Evolutionary conservation across 2,113 vertebrate species (phyloP), one percentile per base, ranked within the genome.

Genomic region (Artemisiospiza belli): DNA sequence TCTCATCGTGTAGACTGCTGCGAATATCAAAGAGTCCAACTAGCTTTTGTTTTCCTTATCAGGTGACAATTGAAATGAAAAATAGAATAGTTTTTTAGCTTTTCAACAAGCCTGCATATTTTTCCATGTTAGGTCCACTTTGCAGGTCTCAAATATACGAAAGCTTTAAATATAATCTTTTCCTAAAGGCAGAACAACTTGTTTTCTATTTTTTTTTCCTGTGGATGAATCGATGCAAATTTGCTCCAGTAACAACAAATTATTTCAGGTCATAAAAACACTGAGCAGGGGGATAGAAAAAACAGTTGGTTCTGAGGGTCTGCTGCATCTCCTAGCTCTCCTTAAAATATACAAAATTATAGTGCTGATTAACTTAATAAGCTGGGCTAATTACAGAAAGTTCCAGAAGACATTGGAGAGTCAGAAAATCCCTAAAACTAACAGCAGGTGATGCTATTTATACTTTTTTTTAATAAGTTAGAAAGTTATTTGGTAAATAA

Each of bases 381-480:
- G 37, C 6, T 41, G 24, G 15, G 33, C 41, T 83, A 77, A 86
- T 62, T 77, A 47, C 2, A 59, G 88, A 81, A 90, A 39, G 11
- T 74, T 89, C 72, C 57, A 75, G 55, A 88, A 92, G 43, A 66
- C 18, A 43, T 66, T 37, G 9, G 17, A 59, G 24, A 87, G 24
- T 13, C 41, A 93, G 82, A 91, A 76, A 79, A 94, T 87, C 58
- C 76, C 27, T 59, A 51, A 66, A 96, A 41, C 35, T 81, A 89
- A 81, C 64, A 92, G 79, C 75, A 90, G 76, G 44, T 81, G 73
- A 86, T 95, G 80, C 59, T 89, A 47, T 95, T 92, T 74, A 70
- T 94, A 73, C 9, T 85, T 90, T n/a, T 11, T 18, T 41, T 18
- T 21, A 22, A 31, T n/a, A 66, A 79, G 83, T 80, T 80, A 33